Base-by-base conservation (phyloP, 2,797 vertebrate genomes). In the Selene dorsalis region DNA sequence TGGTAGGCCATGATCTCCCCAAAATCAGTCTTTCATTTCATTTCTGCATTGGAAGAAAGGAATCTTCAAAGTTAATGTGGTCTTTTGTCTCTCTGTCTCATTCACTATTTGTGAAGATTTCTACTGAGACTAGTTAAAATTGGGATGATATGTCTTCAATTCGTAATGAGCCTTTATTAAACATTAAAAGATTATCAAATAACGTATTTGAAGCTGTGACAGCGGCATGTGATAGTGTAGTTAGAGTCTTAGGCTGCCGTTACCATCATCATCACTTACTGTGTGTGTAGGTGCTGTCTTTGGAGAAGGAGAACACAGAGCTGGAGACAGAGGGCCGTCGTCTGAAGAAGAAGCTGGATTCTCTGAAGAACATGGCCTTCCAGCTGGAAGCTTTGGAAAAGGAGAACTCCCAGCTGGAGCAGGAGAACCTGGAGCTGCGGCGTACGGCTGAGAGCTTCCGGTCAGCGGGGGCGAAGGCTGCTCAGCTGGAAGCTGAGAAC, bases 341-440 rank as follows among this genome's bases (percentile, higher is more conserved):
- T 75, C 93, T 98, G 43, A 98, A 97, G 92, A 99, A 99, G 92
- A 96, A 96, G 63, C 89, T 97, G 72, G 97, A 98, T 66, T 82
- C 93, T 18, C 90, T 98, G 68, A 97, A 97, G 93, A 98, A 96
- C 75, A 94, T 96, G 73, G 94, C 94, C 61, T 96, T 97, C 92
- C 98, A 99, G 45, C 90, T 99, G 74, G 97, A 99, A 88, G 96
- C 96, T 26, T 87, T 98, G 65, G 97, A 98, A 87, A 99, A 98
- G 90, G 98, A 99, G 82, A 99, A 97, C 86, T 81, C 94, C 1
- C 97, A 99, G 88, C 95, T 99, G 7, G 98, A 99, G 41, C 94
- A 97, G 30, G 98, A 99, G 88, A 99, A 99, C 87, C 92, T 99
- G 77, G 96, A 97, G 76, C 88, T 99, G 2, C 92, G 97, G 38